Conservation (phyloP, 2,888 invertebrate species). For the Laspeyria flexula region DNA sequence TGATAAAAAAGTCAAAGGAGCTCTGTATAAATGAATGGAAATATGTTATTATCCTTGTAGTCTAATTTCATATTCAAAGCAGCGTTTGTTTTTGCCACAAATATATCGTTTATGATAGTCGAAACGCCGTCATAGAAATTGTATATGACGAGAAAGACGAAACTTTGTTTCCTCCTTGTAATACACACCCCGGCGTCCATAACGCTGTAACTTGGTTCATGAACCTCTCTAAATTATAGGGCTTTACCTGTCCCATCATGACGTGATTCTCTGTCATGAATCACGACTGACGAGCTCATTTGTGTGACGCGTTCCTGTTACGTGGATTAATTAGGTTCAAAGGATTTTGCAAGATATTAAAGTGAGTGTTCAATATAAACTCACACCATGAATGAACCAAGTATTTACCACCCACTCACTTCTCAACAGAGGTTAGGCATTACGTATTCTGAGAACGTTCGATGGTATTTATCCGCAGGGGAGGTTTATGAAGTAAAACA, state of each 20-base stretch:
- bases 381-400: slow-evolving; percentile 6
- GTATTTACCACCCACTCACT: slow-evolving; percentile 28
- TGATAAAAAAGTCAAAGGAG: too few species aligned
- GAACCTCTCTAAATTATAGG: slow-evolving; percentile 48
- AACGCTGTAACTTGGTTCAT: slow-evolving; percentile 37
- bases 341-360: slow-evolving; percentile 36
- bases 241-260: slow-evolving; percentile 47
- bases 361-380: slow-evolving; percentile 29
- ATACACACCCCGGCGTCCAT: slow-evolving; percentile 37
- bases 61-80: too few species aligned
- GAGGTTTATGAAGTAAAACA: slow-evolving; percentile 37
- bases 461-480: slow-evolving; percentile 33
- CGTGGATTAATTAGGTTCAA: slow-evolving; percentile 47
- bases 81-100: too few species aligned
- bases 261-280: slow-evolving; percentile 44
- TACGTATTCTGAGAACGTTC: slow-evolving; percentile 34
- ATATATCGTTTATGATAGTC: neutral
- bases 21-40: too few species aligned
- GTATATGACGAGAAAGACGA: slow-evolving; percentile 24
- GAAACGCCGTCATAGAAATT: slow-evolving; percentile 10
- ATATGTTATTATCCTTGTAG: too few species aligned
- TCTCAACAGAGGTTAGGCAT: slow-evolving; percentile 35
- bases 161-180: slow-evolving; percentile 30
- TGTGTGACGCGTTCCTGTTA: slow-evolving; percentile 37
- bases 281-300: slow-evolving; percentile 43